These are phyloP conservation scores for Akabosia matsudoensis DNA, from an alignment of 1,140 invertebrate genomes.

Conservation along the genomic window DNA sequence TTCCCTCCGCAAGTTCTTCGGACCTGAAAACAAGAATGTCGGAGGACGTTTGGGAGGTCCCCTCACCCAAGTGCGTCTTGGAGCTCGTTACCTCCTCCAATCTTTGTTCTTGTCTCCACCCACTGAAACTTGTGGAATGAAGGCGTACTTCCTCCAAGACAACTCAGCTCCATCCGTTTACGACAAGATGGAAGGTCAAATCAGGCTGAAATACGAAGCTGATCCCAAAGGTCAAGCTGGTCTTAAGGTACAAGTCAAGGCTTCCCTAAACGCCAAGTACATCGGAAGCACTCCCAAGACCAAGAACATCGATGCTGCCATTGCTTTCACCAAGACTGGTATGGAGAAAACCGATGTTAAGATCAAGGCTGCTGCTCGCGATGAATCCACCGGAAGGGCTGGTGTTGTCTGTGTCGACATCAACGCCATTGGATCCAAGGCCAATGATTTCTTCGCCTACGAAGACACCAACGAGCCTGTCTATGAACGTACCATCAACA, in stretches of 20 bases:
- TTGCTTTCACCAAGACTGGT: constrained; percentile 31
- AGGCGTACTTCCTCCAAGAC: constrained; percentile 43
- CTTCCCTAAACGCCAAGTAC: constrained; percentile 39
- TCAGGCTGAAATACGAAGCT: constrained; percentile 39
- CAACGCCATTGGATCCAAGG: constrained; percentile 22
- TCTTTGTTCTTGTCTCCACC: constrained; percentile 44
- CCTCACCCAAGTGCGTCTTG: constrained; percentile 40
- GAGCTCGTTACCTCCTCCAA: constrained; percentile 33
- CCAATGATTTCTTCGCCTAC: constrained; percentile 38
- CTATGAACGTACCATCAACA: constrained; percentile 39
- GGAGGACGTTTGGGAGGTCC: constrained; percentile 31
- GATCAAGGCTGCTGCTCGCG: constrained; percentile 30
- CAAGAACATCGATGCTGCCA: constrained; percentile 31
- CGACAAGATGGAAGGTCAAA: constrained; percentile 43
- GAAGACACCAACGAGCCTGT: constrained; percentile 43
- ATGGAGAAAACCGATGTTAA: constrained; percentile 37
- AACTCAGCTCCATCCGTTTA: constrained; percentile 31
- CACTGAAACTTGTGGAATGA: constrained; percentile 46
- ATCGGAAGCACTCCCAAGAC: constrained; percentile 41
- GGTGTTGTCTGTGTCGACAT: constrained; percentile 43
- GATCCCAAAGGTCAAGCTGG: constrained; percentile 42
- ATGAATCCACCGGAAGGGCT: constrained; percentile 33
- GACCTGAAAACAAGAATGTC: constrained; percentile 45
- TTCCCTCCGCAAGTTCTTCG: constrained; percentile 42
- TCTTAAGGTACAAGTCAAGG: constrained; percentile 36